Conservation (phyloP, 2,113 vertebrate species). For the Muntiacus muntjak region DNA sequence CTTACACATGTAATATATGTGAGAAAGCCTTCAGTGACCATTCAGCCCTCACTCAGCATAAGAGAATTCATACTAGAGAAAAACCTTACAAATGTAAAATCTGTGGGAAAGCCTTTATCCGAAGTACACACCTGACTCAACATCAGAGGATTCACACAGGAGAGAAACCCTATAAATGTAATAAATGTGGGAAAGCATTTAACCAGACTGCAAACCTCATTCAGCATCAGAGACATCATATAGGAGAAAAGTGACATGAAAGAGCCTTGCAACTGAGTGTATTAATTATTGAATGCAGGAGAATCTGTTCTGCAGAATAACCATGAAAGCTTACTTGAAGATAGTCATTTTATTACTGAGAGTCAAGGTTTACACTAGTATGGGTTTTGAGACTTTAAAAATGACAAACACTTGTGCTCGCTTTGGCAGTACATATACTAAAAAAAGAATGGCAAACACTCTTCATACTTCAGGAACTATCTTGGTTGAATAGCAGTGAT, state of each 20-base stretch:
- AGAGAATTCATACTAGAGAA: slow-evolving; percentile 73
- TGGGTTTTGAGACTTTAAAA: slow-evolving; percentile 11
- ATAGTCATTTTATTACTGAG: background rate
- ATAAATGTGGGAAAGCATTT: slow-evolving; percentile 74
- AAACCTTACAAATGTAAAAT: slow-evolving; percentile 71
- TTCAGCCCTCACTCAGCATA: slow-evolving; percentile 72
- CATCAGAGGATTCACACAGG: slow-evolving; percentile 75
- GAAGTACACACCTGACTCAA: slow-evolving; percentile 69
- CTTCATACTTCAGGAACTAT: background rate
- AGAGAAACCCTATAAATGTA: slow-evolving; percentile 74
- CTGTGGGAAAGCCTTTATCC: slow-evolving; percentile 73
- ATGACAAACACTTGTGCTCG: background rate
- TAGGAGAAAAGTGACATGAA: slow-evolving; percentile 59
- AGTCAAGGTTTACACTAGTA: background rate
- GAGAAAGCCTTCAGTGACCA: slow-evolving; percentile 67
- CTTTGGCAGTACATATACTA: too few species aligned
- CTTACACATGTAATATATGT: slow-evolving; percentile 61
- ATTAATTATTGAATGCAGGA: background rate
- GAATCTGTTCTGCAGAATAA: background rate
- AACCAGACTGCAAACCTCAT: slow-evolving; percentile 73
- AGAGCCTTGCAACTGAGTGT: background rate
- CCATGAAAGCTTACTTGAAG: background rate
- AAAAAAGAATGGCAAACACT: background rate
- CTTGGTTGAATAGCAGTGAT: background rate
- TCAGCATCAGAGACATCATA: slow-evolving; percentile 75